Conservation (phyloP, 1,140 invertebrate species). For the Helicoverpa zea region DNA sequence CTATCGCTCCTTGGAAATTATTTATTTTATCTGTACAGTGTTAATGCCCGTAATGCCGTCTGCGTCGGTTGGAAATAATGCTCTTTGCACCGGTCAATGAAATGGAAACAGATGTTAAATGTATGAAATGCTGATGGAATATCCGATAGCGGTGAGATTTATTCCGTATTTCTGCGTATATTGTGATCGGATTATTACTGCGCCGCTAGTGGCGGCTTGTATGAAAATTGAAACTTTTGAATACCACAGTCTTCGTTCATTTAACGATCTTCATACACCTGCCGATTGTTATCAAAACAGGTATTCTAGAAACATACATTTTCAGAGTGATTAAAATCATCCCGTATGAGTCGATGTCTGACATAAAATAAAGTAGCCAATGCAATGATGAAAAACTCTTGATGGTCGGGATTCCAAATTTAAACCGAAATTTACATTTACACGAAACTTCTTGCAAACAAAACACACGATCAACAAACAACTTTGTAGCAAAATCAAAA, state of each 20-base stretch:
- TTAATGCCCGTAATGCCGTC: constrained; percentile 39
- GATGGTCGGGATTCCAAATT: neutral
- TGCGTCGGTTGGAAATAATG: constrained; percentile 63
- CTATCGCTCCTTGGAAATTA: constrained; percentile 65
- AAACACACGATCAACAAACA: neutral
- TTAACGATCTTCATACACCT: neutral
- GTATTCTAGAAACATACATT: too few species aligned
- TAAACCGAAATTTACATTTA: neutral
- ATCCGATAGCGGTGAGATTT: constrained; percentile 62
- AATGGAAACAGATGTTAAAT: constrained; percentile 69
- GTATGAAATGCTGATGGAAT: constrained; percentile 66
- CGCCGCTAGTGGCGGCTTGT: neutral
- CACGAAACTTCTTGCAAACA: neutral
- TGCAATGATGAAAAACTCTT: too few species aligned
- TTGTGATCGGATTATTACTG: constrained; percentile 44
- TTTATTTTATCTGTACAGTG: constrained; percentile 65
- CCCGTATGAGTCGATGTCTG: too few species aligned
- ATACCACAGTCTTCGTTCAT: neutral
- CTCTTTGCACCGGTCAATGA: constrained; percentile 68
- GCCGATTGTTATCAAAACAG: neutral
- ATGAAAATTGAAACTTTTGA: constrained; percentile 8
- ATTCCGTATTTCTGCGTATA: constrained; percentile 50
- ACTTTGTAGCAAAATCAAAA: constrained; percentile 33
- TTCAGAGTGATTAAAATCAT: too few species aligned
- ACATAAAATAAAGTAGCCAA: too few species aligned